phyloP scores from a whole-genome alignment of 2,888 invertebrate species.

The Drosophila paramelanica region DNA sequence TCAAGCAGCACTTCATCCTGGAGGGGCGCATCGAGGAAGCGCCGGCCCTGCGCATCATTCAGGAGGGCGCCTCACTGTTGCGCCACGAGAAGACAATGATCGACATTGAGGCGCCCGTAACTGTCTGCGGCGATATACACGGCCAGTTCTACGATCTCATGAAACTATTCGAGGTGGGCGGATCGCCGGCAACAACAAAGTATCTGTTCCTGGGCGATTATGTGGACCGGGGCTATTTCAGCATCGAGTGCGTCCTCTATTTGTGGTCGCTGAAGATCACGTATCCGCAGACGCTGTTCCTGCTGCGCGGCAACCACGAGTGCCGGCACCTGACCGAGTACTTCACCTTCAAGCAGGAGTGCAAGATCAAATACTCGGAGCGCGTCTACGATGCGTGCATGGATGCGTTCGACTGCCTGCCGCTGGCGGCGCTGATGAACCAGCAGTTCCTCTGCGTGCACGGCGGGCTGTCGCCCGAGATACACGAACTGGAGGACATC shows the following conservation, averaged over 20 bases:
- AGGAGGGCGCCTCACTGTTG: constrained; percentile 97
- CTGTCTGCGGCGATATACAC: constrained; percentile 99
- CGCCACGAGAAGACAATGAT: constrained; percentile 98
- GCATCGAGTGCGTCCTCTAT: constrained; percentile 96
- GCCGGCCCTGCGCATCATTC: constrained; percentile 98
- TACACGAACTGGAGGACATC: constrained; percentile 99
- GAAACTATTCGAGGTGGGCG: constrained; percentile 99
- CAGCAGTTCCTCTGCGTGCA: constrained; percentile 99
- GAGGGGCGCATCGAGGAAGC: constrained; percentile 99
- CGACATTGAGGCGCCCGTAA: constrained; percentile 99
- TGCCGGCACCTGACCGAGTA: constrained; percentile 99
- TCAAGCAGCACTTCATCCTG: constrained; percentile 99
- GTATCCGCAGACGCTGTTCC: constrained; percentile 98
- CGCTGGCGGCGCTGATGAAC: constrained; percentile 99
- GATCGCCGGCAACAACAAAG: constrained; percentile 87
- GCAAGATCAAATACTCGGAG: constrained; percentile 99
- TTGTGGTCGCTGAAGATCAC: constrained; percentile 95
- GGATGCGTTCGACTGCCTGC: constrained; percentile 99
- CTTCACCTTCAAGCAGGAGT: constrained; percentile 99
- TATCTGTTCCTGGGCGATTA: constrained; percentile 99
- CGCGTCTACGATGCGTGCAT: constrained; percentile 99
- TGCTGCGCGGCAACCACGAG: constrained; percentile 99
- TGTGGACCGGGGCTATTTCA: constrained; percentile 98
- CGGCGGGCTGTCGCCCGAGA: constrained; percentile 99
- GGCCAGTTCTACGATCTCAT: constrained; percentile 99